These are phyloP conservation scores for Choloepus didactylus DNA, from an alignment of 2,797 vertebrate genomes.

Conservation along the genomic window DNA sequence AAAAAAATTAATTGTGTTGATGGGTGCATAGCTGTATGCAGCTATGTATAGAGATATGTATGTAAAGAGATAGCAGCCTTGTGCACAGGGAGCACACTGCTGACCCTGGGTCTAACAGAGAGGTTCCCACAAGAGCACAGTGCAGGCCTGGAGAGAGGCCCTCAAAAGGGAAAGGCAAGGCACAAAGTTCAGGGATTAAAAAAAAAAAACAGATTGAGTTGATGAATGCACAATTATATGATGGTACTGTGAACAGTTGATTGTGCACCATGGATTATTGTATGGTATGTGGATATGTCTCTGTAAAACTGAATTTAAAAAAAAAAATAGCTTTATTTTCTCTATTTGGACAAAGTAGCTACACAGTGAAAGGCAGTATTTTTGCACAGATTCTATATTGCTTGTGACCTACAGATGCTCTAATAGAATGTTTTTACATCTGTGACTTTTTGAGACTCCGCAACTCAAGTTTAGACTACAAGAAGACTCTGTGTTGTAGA, in stretches of 20 bases:
- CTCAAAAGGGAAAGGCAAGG: not conserved
- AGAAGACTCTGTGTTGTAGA: not conserved
- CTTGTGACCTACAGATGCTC: constrained; percentile 49
- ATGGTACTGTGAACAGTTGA: too few species aligned
- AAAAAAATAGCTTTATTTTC: not conserved
- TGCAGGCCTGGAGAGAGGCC: not conserved
- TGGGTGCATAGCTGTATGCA: too few species aligned
- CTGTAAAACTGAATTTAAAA: too few species aligned
- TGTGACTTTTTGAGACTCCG: constrained; percentile 48
- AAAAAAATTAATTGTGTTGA: too few species aligned
- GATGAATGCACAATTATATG: too few species aligned
- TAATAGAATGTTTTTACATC: constrained; percentile 56
- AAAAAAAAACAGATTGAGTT: too few species aligned
- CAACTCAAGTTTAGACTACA: constrained; percentile 65
- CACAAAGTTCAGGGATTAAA: not conserved
- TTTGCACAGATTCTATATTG: constrained; percentile 46
- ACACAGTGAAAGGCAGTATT: constrained; percentile 70
- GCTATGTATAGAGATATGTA: too few species aligned
- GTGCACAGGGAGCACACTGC: not conserved
- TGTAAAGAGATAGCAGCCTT: constrained; percentile 20
- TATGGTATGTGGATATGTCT: too few species aligned
- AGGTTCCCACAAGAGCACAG: not conserved
- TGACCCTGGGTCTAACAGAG: not conserved
- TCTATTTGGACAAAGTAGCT: constrained; percentile 63
- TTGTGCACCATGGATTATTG: too few species aligned